phyloP scores from a whole-genome alignment of 2,797 vertebrate species.

The Scyliorhinus canicula region DNA sequence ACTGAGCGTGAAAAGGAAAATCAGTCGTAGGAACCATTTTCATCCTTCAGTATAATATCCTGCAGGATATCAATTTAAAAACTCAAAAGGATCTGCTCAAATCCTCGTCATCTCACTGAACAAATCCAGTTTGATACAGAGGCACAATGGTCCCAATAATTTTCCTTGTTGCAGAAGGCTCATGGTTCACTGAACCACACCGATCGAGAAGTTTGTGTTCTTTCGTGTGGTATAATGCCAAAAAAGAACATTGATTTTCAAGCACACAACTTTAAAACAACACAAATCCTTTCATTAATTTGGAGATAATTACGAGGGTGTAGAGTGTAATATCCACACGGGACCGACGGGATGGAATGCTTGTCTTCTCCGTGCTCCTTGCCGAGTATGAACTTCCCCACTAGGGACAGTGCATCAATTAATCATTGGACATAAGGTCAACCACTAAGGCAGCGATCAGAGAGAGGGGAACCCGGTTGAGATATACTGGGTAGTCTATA shows the following conservation, averaged over 20 bases:
- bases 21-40: background rate
- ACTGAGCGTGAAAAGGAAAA: background rate
- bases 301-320: background rate
- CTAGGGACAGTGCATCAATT: too few species aligned
- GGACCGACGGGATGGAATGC: too few species aligned
- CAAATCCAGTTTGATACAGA: background rate
- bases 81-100: background rate
- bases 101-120: background rate
- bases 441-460: too few species aligned
- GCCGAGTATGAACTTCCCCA: too few species aligned
- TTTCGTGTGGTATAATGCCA: background rate
- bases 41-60: background rate
- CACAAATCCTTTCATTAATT: background rate
- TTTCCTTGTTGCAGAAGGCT: background rate
- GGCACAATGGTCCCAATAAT: background rate
- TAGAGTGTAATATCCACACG: too few species aligned
- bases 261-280: background rate
- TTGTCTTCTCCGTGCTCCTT: too few species aligned
- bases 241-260: background rate
- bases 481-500: too few species aligned
- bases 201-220: background rate
- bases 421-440: too few species aligned
- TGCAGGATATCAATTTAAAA: background rate
- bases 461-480: too few species aligned
- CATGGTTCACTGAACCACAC: background rate